Base-by-base conservation (phyloP, 2,888 invertebrate genomes). In the Ormyrus thymus region DNA sequence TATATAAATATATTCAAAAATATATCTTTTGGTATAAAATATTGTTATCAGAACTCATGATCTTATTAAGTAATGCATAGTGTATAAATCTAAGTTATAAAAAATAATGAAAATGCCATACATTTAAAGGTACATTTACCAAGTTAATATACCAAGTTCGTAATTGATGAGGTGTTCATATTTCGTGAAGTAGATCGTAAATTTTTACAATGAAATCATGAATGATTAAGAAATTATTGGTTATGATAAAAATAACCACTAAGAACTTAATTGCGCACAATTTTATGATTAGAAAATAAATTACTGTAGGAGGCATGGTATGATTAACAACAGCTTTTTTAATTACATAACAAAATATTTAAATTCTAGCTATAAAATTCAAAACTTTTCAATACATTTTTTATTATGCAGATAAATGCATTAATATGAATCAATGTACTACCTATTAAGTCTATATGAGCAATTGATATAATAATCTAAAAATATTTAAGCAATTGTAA, bases 221-320 rank as follows among this genome's bases (percentile, higher is more conserved):
- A 7, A 48, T 13, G 65, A 66, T 70, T 10, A 68, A 71, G 71
- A 76, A 61, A 68, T 66, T 79, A 70, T 66, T 75, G 59, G 61
- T 79, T 65, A 70, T 76, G 56, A 50, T 79, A 51, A 10, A 59
- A 51, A 53, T 55, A 43, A 76, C 62, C 56, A 79, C 71, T 59
- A 71, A 76, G 50, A 75, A 76, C 65, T 70, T 66, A 71, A 75
- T 71, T 76, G 46, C 68, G 75, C 55, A 76, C 46, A 70, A 29
- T 58, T 58, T 43, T 76, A 66, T 69, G 59, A 61, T 53, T 66
- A 77, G 77, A 80, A 77, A 80, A 76, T 80, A 80, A 80, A 77
- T 76, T 77, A 77, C 48, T 71, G 45, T 73, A 70, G 73, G 74
- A 77, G 80, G 74, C 46, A 65, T 55, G 11, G 55, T 11, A 11